Conservation (phyloP, 2,113 vertebrate genomes). For the Sminthopsis crassicaudata region DNA sequence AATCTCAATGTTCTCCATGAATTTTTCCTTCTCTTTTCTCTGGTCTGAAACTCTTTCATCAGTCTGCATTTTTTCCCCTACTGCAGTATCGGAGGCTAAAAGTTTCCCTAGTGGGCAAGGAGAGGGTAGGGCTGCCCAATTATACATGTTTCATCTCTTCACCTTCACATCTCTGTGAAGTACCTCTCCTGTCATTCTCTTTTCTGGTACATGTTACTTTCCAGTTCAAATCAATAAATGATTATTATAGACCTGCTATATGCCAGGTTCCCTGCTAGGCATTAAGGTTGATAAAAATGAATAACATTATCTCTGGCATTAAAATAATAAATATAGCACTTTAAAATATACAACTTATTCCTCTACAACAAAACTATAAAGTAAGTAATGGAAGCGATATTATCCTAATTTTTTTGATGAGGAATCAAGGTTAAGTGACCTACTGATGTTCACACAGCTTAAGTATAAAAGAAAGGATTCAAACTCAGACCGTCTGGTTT, state of each 20-base stretch:
- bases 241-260: slow-evolving; percentile 65
- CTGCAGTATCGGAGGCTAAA: neutral
- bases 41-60: neutral
- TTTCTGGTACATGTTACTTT: neutral
- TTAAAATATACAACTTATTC: neutral
- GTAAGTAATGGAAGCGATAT: neutral
- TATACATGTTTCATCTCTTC: neutral
- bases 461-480: neutral
- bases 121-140: neutral
- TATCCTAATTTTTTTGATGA: neutral
- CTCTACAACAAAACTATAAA: neutral
- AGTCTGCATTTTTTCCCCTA: neutral
- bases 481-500: neutral
- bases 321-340: neutral
- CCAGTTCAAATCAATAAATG: slow-evolving; percentile 48
- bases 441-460: neutral
- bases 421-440: neutral
- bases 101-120: neutral
- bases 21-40: neutral
- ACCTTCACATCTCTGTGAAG: neutral
- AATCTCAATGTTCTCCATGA: neutral
- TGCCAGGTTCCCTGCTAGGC: slow-evolving; percentile 15
- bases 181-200: neutral
- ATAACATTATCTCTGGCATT: slow-evolving; percentile 15
- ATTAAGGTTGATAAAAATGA: neutral